phyloP scores from a whole-genome alignment of 2,113 vertebrate species.

The Ranitomeya imitator region DNA sequence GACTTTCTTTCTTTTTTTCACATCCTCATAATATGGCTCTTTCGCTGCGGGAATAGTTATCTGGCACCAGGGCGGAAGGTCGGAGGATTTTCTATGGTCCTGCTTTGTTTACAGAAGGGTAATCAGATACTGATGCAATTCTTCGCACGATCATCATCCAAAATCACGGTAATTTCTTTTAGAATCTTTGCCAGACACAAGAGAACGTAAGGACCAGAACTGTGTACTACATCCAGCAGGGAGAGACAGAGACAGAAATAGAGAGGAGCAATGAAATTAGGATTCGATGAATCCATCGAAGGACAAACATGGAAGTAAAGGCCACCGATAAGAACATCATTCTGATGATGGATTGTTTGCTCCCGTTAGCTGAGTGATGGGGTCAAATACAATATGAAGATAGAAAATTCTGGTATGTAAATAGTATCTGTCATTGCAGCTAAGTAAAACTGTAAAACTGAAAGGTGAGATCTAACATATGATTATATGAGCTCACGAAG shows the following conservation, averaged over 20 bases:
- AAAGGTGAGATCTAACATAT: background rate
- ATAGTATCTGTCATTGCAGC: background rate
- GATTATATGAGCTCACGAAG: background rate
- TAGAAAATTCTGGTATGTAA: background rate
- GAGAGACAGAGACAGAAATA: conserved; percentile 20
- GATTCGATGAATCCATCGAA: background rate
- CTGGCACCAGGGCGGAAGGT: background rate
- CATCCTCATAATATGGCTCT: background rate
- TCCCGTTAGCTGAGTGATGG: background rate
- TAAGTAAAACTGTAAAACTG: background rate
- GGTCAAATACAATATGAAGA: background rate
- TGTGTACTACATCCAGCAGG: conserved; percentile 11
- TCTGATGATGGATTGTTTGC: background rate
- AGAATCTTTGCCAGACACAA: background rate
- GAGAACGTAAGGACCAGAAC: background rate
- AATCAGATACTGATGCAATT: background rate
- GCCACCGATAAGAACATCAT: background rate
- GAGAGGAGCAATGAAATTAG: background rate
- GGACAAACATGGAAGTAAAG: background rate
- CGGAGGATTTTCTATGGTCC: background rate
- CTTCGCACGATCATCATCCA: background rate
- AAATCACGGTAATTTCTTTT: background rate
- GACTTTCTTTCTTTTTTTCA: background rate
- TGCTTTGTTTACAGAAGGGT: background rate
- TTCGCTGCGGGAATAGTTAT: background rate